A percentile compares a stretch with the other conserved stretches of the same genome.
Evolutionary conservation across 2,797 vertebrate genomes (phyloP).

Genomic region (Betta splendens): DNA sequence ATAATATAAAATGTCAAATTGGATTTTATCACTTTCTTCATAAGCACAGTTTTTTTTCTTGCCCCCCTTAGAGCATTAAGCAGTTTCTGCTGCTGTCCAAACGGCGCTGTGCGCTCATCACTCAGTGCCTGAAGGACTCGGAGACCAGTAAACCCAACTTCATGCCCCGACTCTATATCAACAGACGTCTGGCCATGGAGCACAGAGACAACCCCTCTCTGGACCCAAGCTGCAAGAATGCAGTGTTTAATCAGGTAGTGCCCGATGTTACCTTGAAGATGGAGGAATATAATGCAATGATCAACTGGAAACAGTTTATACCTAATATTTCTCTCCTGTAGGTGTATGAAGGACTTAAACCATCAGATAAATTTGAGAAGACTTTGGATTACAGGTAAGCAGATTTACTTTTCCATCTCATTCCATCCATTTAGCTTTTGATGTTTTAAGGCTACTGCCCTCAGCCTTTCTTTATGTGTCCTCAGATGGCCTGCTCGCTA

Average conservation of each 20-base stretch:
- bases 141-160: slow-evolving; percentile 96
- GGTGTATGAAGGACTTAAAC: slow-evolving; percentile 97
- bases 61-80: slow-evolving; percentile 87
- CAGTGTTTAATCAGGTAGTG: slow-evolving; percentile 93
- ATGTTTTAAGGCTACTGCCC: neutral
- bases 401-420: neutral
- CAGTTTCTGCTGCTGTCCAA: slow-evolving; percentile 96
- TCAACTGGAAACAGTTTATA: too few species aligned
- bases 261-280: neutral
- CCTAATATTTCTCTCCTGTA: slow-evolving; percentile 68
- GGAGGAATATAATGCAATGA: too few species aligned
- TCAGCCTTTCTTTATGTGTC: slow-evolving; percentile 1
- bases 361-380: slow-evolving; percentile 96
- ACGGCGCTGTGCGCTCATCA: slow-evolving; percentile 90
- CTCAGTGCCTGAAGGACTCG: slow-evolving; percentile 95
- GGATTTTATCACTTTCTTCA: too few species aligned
- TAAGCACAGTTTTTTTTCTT: slow-evolving; percentile 9
- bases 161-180: slow-evolving; percentile 98
- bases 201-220: slow-evolving; percentile 92
- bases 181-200: slow-evolving; percentile 97
- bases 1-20: too few species aligned
- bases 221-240: slow-evolving; percentile 91
- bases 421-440: neutral
- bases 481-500: slow-evolving; percentile 94
- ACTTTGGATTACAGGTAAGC: slow-evolving; percentile 93